A percentile compares a stretch with the other conserved stretches of the same genome.
phyloP scores from a whole-genome alignment of 2,797 vertebrate genomes.

The Siniperca undulata region DNA sequence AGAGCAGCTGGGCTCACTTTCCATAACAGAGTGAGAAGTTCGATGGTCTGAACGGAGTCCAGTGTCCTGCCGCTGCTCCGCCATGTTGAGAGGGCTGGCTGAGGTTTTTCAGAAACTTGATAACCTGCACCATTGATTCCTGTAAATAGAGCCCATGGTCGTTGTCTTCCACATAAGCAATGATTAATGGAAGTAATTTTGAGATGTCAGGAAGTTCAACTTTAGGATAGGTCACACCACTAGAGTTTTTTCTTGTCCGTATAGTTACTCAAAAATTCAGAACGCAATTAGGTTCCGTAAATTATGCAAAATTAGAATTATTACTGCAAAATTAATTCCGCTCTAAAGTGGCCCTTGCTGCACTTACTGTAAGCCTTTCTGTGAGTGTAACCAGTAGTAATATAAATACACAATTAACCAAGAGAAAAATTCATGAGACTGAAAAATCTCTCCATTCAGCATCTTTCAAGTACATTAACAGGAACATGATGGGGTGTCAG shows the following conservation, averaged over 20 bases:
- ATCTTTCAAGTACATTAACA: constrained; percentile 56
- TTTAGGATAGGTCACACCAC: constrained; percentile 32
- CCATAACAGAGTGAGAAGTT: constrained; percentile 69
- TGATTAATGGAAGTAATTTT: constrained; percentile 67
- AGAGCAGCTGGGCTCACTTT: constrained; percentile 51
- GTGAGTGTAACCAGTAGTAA: constrained; percentile 9
- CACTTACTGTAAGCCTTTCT: constrained; percentile 31
- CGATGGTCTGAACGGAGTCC: constrained; percentile 50
- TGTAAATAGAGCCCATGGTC: constrained; percentile 55
- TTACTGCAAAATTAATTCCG: constrained; percentile 22
- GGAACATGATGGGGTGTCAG: constrained; percentile 56
- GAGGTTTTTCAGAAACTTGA: constrained; percentile 54
- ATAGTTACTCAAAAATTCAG: constrained; percentile 18
- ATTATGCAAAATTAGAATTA: constrained; percentile 38
- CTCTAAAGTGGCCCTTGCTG: constrained; percentile 1
- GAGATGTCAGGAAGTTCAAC: constrained; percentile 49
- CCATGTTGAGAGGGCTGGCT: constrained; percentile 37
- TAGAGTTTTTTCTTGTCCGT: constrained; percentile 16
- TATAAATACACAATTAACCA: constrained; percentile 41
- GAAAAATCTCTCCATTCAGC: constrained; percentile 53
- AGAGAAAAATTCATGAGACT: constrained; percentile 31
- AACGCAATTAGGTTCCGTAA: constrained; percentile 33
- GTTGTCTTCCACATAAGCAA: constrained; percentile 35
- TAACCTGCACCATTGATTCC: constrained; percentile 68
- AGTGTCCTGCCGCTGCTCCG: constrained; percentile 40